Conservation (phyloP, 2,888 invertebrate genomes). For the Lordiphosa andalusiaca region DNA sequence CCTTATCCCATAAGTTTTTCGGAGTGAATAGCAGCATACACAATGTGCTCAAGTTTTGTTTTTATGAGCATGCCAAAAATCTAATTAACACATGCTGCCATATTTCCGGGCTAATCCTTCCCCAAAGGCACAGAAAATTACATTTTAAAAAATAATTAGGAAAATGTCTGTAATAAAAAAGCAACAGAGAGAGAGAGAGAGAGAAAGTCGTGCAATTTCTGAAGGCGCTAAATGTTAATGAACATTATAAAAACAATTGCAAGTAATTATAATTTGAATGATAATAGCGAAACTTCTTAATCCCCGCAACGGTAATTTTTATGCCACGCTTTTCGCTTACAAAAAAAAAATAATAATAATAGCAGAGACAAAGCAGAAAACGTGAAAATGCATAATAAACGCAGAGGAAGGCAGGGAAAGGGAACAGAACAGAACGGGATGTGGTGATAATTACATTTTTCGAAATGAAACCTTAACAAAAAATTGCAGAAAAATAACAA, state of each 20-base stretch:
- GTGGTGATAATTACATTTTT: slow-evolving; percentile 37
- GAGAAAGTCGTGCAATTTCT: slow-evolving; percentile 51
- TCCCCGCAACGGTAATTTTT: slow-evolving; percentile 74
- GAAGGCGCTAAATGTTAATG: slow-evolving; percentile 73
- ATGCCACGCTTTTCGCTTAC: slow-evolving; percentile 32
- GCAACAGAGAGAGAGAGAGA: slow-evolving; percentile 7
- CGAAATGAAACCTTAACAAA: slow-evolving; percentile 39
- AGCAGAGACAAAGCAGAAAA: slow-evolving; percentile 52
- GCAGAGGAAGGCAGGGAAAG: slow-evolving; percentile 23
- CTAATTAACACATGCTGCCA: slow-evolving; percentile 70
- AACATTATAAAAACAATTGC: slow-evolving; percentile 74
- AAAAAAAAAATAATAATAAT: slow-evolving; percentile 14
- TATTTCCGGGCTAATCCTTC: slow-evolving; percentile 54
- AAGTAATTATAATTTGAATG: slow-evolving; percentile 76
- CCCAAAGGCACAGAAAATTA: slow-evolving; percentile 59
- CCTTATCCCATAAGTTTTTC: slow-evolving; percentile 5
- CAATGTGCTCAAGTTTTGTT: slow-evolving; percentile 36
- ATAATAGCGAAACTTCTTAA: slow-evolving; percentile 75
- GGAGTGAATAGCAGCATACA: too few species aligned
- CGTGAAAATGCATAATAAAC: slow-evolving; percentile 42
- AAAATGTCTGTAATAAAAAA: slow-evolving; percentile 67
- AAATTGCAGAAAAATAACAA: slow-evolving; percentile 18
- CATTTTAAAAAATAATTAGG: slow-evolving; percentile 72
- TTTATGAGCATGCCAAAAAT: slow-evolving; percentile 50
- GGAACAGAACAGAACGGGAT: slow-evolving; percentile 10